Base-by-base conservation (phyloP, 2,797 vertebrate genomes). In the Crocidura indochinensis region DNA sequence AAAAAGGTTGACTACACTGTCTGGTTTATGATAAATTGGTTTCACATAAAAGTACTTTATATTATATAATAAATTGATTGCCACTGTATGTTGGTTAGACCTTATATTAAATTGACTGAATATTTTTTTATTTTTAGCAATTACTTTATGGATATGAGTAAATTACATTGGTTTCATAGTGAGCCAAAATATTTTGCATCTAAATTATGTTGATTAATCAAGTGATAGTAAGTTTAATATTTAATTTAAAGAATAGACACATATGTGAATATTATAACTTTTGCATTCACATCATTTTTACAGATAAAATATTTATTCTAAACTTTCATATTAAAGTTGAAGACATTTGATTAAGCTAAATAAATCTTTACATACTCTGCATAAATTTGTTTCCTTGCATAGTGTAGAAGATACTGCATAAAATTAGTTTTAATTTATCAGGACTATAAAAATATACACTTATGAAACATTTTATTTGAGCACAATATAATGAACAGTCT, bases 1-100 rank as follows among this genome's bases (percentile, higher is more conserved):
- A 84, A 87, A 90, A 94, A 94, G 47, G 26, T 4, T 0, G 38
- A 91, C 93, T 90, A 20, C 87, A 69, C 47, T 73, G 51, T 56
- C 81, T 96, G 67, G 20, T 87, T 92, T 91, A 78, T 92, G 94
- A 83, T 92, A 71, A 46, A 93, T 90, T 95, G 65, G 3, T 94
- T 97, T 97, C 87, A 91, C 86, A 77, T 74, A 81, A 73, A 94
- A 96, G 92, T 94, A 26, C 84, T 91, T 93, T 92, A 95, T 92
- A 90, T 94, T 44, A 22, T 62, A 91, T 44, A 24, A 88, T 96
- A 95, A 96, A 95, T 95, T 83, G 90, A 91, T 53, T 93, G 76
- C 29, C 86, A 20, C 90, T 96, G 64, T 56, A 3, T 91, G 94
- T 93, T 85, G 92, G 60, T 92, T 96, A 91, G 3, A 91, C 64